Evolutionary conservation across 2,113 vertebrate species (phyloP), one percentile per base, ranked within the genome.

Genomic region (Carassius gibelio): DNA sequence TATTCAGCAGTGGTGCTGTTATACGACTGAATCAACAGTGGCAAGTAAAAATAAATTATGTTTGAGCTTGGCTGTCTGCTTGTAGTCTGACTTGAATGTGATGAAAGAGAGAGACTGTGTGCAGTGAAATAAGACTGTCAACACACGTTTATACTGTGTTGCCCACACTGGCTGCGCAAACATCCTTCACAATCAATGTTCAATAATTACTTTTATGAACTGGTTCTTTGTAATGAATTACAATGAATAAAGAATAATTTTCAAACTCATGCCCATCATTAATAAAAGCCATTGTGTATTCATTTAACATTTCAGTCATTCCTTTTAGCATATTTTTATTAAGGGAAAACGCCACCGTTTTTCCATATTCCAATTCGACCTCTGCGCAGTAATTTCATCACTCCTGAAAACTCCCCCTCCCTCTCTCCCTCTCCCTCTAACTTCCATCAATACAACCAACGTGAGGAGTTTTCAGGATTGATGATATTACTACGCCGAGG

Each of bases 11-110:
- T 48, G 42, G 42, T 75, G 42, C n/a, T 75, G 42, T 75, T 13
- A 19, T 21, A 10, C 19, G 36, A 72, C 36, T 42, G 69, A 72
- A n/a, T 75, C n/a, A 75, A 48, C 42, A 48, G 42, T 75, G 71
- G 42, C 72, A 75, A 75, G 13, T 4, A 48, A 48, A 50, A 15
- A 50, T 1, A 75, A 26, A 75, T 50, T 6, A 50, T 75, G 72
- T 75, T 50, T 74, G 69, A 45, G n/a, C 42, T 75, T 13, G n/a
- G 42, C 42, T 75, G 42, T 75, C 42, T 75, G 71, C n/a, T 75
- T 75, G n/a, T 8, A 26, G 42, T 48, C 71, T 74, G 71, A 45
- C 21, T 23, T 48, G 71, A 75, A 75, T 75, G 72, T 75, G 72
- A 75, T 75, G 21, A 75, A 75, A 26, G 42, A 48, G 42, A 48